phyloP scores from a whole-genome alignment of 2,888 invertebrate species.

The Myopa tessellatipennis region DNA sequence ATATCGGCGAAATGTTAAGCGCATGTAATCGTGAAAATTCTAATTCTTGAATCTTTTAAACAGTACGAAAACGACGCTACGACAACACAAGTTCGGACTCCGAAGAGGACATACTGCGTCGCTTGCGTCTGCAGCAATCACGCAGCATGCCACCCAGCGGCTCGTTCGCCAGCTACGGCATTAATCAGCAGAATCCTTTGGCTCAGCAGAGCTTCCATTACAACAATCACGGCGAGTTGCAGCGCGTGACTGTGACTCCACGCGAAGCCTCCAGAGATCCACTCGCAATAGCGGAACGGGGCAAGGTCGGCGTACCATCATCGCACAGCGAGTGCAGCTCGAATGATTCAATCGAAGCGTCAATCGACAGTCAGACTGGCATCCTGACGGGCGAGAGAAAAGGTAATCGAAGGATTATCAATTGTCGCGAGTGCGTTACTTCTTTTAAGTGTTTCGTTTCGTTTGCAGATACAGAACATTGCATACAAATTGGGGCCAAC shows the following conservation, averaged over 20 bases:
- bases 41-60: conserved; percentile 8
- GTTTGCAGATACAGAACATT: conserved; percentile 51
- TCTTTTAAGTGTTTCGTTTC: background rate
- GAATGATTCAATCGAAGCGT: conserved; percentile 67
- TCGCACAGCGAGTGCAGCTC: conserved; percentile 68
- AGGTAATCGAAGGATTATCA: conserved; percentile 53
- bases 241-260: conserved; percentile 64
- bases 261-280: conserved; percentile 64
- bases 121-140: conserved; percentile 70
- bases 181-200: conserved; percentile 62
- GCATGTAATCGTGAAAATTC: background rate
- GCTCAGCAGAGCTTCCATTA: conserved; percentile 51
- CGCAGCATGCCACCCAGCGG: conserved; percentile 61
- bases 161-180: conserved; percentile 62
- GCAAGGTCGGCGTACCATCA: conserved; percentile 67
- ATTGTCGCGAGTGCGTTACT: background rate
- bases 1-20: background rate
- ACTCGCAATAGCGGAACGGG: conserved; percentile 66
- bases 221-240: conserved; percentile 64
- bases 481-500: conserved; percentile 45
- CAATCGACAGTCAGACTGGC: conserved; percentile 66
- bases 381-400: conserved; percentile 65
- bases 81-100: conserved; percentile 77
- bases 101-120: conserved; percentile 76
- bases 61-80: conserved; percentile 66